These are phyloP conservation scores for Sturnira hondurensis DNA, from an alignment of 2,113 vertebrate species.

Conservation along the genomic window DNA sequence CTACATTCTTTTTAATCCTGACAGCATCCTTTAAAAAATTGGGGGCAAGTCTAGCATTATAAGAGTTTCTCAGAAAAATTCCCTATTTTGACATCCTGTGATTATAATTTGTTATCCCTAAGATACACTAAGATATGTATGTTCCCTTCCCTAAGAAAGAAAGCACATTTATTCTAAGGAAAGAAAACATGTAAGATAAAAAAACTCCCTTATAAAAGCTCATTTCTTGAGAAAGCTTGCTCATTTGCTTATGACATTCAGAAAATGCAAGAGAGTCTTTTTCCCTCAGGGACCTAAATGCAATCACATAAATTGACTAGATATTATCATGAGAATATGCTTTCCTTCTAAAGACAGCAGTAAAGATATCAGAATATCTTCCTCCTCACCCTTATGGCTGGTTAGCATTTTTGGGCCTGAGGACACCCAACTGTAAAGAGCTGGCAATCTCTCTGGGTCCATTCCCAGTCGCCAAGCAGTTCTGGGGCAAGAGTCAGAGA, in stretches of 20 bases:
- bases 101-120: neutral
- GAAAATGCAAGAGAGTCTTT: neutral
- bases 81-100: neutral
- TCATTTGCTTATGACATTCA: neutral
- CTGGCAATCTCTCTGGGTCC: neutral
- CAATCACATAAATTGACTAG: neutral
- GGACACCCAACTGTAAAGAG: neutral
- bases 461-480: neutral
- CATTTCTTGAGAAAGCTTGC: neutral
- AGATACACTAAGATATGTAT: neutral
- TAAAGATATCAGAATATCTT: neutral
- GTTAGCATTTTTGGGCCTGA: neutral
- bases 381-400: rapidly evolving
- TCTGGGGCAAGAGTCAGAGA: neutral
- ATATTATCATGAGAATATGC: neutral
- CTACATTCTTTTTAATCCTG: neutral
- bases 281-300: neutral
- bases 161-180: neutral
- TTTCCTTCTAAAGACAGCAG: neutral
- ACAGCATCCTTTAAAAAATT: neutral
- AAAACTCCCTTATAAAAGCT: neutral
- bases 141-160: neutral
- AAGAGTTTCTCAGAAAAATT: neutral
- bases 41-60: neutral
- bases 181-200: neutral